phyloP scores from a whole-genome alignment of 1,140 invertebrate genomes.

The Micrasema minimum region DNA sequence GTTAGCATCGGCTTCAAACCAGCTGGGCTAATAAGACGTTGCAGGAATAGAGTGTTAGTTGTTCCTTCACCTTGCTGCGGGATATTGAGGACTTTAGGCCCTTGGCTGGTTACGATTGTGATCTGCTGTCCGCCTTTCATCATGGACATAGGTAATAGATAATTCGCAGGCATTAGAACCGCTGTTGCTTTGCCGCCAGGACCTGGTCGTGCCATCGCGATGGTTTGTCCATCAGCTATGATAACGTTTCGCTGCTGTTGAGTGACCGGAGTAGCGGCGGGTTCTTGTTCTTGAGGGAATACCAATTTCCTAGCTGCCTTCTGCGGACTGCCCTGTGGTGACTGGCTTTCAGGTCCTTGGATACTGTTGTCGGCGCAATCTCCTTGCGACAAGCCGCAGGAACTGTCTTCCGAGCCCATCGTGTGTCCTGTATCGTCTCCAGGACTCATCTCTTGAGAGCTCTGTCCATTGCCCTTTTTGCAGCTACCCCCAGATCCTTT shows the following conservation, averaged over 20 bases:
- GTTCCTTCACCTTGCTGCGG: constrained; percentile 60
- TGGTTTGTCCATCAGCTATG: constrained; percentile 68
- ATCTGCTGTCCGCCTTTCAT: constrained; percentile 77
- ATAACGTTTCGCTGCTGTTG: constrained; percentile 65
- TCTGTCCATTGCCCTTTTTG: constrained; percentile 61
- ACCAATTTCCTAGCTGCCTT: constrained; percentile 63
- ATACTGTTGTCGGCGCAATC: constrained; percentile 61
- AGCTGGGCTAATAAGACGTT: constrained; percentile 62
- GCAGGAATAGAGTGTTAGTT: constrained; percentile 67
- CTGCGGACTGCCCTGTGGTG: constrained; percentile 64
- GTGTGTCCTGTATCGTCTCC: constrained; percentile 73
- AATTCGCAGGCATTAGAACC: constrained; percentile 75
- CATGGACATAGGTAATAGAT: constrained; percentile 75
- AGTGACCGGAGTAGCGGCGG: constrained; percentile 37
- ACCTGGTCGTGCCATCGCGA: constrained; percentile 62
- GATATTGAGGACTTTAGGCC: constrained; percentile 73
- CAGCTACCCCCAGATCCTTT: constrained; percentile 73
- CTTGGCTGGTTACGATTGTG: constrained; percentile 74
- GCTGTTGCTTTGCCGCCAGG: constrained; percentile 69
- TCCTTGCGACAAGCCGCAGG: constrained; percentile 72
- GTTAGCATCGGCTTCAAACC: constrained; percentile 63
- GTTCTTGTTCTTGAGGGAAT: constrained; percentile 58
- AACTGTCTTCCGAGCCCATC: constrained; percentile 78
- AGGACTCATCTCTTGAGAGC: constrained; percentile 68
- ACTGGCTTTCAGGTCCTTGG: constrained; percentile 61